These are phyloP conservation scores for Mayetiola destructor DNA, from an alignment of 2,888 invertebrate genomes.

Conservation along the genomic window DNA sequence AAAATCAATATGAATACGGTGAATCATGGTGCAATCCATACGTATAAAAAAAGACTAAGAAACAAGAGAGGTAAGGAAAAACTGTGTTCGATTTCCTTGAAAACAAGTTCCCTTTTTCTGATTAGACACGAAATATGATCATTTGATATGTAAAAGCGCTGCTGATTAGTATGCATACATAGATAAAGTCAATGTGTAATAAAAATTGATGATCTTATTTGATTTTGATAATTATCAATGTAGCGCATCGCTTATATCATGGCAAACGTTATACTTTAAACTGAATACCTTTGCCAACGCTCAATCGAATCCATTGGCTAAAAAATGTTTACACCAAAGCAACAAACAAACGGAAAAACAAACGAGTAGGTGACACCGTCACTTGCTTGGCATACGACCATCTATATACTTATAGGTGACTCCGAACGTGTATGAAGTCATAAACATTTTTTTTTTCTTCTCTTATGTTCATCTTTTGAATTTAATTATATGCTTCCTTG, in stretches of 20 bases:
- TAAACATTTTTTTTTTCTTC: constrained; percentile 3
- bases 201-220: constrained; percentile 11
- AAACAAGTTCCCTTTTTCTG: constrained; percentile 15
- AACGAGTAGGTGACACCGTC: not conserved
- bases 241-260: not conserved
- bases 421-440: not conserved
- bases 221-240: constrained; percentile 1
- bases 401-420: not conserved
- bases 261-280: too few species aligned
- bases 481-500: too few species aligned
- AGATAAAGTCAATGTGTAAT: constrained; percentile 9
- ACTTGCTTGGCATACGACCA: constrained; percentile 10
- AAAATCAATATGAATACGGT: too few species aligned
- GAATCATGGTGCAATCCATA: too few species aligned
- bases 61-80: not conserved
- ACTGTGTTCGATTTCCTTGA: constrained; percentile 13
- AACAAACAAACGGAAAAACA: too few species aligned
- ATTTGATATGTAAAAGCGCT: not conserved
- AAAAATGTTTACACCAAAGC: not conserved
- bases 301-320: not conserved
- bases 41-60: not conserved
- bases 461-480: too few species aligned
- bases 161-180: constrained; percentile 6
- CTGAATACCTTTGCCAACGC: too few species aligned
- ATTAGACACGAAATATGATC: not conserved